Conservation (phyloP, 2,113 vertebrate species). For the Platanista minor region DNA sequence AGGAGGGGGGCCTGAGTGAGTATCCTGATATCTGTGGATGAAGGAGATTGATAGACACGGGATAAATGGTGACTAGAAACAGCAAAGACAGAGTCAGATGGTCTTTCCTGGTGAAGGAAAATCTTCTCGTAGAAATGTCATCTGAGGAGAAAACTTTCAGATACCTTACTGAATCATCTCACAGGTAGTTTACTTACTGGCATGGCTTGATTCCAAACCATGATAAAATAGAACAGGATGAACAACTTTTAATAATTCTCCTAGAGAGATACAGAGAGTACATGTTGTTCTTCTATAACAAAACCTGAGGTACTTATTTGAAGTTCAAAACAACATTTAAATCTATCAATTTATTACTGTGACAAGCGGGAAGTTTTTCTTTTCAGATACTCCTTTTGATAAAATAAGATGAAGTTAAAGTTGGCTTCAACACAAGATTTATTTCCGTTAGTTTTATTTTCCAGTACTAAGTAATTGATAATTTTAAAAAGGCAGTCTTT, state of each 20-base stretch:
- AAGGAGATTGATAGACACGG: fast-evolving
- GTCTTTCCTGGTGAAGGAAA: not conserved
- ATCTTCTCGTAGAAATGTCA: not conserved
- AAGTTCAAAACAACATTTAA: not conserved
- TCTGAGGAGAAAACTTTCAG: not conserved
- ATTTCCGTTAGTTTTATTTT: not conserved
- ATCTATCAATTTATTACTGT: not conserved
- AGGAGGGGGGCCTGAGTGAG: not conserved
- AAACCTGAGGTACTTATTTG: not conserved
- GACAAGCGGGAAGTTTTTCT: not conserved
- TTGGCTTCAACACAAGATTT: not conserved
- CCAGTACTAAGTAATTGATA: not conserved
- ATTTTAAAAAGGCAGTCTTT: not conserved
- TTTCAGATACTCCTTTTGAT: not conserved
- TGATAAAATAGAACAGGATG: not conserved
- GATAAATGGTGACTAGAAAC: not conserved
- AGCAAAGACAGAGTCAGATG: not conserved
- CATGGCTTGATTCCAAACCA: not conserved
- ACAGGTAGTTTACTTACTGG: not conserved
- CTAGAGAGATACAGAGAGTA: not conserved
- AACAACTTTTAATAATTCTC: not conserved
- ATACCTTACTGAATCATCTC: not conserved
- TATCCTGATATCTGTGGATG: not conserved
- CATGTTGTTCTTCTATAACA: not conserved
- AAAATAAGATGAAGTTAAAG: not conserved